Conservation (phyloP, 53 echinoderm and acorn worm genomes). For the Patiria pectinifera region DNA sequence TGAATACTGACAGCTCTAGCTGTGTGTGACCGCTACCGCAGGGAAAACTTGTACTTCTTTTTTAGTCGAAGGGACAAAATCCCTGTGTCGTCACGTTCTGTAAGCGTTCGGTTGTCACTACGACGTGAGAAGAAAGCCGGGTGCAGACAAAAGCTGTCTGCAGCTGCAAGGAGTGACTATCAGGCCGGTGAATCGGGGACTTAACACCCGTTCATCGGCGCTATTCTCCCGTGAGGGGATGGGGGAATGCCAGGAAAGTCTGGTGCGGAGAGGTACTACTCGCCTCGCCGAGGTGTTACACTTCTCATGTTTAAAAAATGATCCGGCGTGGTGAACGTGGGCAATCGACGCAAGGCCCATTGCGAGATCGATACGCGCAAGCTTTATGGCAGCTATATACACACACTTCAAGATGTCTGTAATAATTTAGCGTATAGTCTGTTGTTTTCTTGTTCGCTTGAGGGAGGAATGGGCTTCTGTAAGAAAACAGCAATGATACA, state of each 20-base stretch:
- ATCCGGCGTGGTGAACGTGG: neutral
- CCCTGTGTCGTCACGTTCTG: neutral
- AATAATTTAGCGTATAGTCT: too few relatives aligned
- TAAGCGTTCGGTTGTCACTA: neutral
- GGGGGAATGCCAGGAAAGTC: neutral
- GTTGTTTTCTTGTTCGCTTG: too few relatives aligned
- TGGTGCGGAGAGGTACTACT: too few relatives aligned
- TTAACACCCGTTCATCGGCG: neutral
- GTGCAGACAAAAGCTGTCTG: neutral
- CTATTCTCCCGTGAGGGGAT: neutral
- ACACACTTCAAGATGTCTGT: too few relatives aligned
- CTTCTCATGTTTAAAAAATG: neutral
- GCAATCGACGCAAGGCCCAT: neutral
- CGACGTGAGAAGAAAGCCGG: neutral
- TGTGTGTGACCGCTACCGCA: neutral
- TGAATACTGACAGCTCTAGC: neutral
- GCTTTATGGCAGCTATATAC: neutral
- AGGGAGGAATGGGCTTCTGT: too few relatives aligned
- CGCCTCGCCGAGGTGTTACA: neutral
- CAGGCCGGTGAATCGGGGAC: neutral
- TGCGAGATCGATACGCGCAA: neutral
- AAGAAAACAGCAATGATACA: too few relatives aligned
- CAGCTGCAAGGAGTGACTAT: neutral
- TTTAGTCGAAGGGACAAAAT: neutral
- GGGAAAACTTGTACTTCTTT: neutral